Base-by-base conservation (phyloP, 2,888 invertebrate species). In the Lutraria lutraria region DNA sequence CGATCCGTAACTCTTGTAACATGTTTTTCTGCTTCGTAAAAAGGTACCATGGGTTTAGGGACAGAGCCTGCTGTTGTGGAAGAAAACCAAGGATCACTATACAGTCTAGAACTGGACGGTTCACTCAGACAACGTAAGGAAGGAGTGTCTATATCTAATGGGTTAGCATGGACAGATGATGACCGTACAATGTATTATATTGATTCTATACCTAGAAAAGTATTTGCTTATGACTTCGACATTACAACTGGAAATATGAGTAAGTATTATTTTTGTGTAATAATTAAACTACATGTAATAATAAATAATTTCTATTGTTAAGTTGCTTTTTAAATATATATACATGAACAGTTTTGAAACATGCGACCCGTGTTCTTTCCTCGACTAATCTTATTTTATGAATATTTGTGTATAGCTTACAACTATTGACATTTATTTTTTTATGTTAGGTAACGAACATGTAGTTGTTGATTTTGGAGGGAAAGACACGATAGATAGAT, bases 161-260 rank as follows among this genome's bases (percentile, higher is more conserved):
- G 98, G 0, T 96, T 98, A 10, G 98, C 98, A 0, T 98, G 98
- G 98, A 98, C 97, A 25, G 95, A 97, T 0, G 98, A 98, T 94
- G 97, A 97, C 94, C 97, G 97, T 90, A 97, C 97, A 93, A 97
- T 98, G 97, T 98, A 98, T 96, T 98, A 98, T 96, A 98, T 98
- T 63, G 98, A 98, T 96, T 97, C 98, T 0, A 97, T 97, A 0
- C 98, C 98, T 0, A 96, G 97, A 56, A 97, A 97, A 93, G 97
- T 98, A 4, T 98, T 97, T 86, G 98, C 21, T 13, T 98, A 98
- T 94, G 98, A 76, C 34, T 76, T 76, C 34, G 76, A 76, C 16
- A 76, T 76, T 25, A 76, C 76, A 34, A 76, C 76, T 31, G 76
- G 76, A 34, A 76, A 15, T 31, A 76, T 76, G 3, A 16, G 76